These are phyloP conservation scores for Channallabes apus DNA, from an alignment of 2,797 vertebrate genomes.

Conservation along the genomic window DNA sequence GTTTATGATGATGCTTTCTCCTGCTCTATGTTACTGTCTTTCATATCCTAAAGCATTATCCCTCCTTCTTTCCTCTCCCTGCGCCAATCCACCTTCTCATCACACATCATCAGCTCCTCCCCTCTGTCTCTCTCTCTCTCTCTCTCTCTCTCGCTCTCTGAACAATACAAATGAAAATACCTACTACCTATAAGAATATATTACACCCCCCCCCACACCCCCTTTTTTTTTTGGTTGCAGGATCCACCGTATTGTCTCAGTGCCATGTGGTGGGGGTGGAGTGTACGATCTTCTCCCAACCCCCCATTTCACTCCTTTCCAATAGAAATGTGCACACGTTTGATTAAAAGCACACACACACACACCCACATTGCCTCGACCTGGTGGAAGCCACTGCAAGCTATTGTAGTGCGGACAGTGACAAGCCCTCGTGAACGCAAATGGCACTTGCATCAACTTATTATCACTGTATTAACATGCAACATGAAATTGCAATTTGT, in stretches of 20 bases:
- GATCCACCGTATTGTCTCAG: neutral
- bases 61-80: constrained; percentile 51
- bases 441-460: neutral
- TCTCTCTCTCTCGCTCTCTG: neutral
- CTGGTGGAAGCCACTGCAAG: neutral
- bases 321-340: constrained; percentile 48
- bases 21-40: constrained; percentile 32
- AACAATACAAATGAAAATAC: constrained; percentile 8
- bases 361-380: neutral
- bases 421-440: neutral
- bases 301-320: constrained; percentile 46
- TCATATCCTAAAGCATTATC: constrained; percentile 37
- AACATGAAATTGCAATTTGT: neutral
- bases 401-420: neutral
- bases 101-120: constrained; percentile 30
- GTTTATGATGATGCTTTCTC: constrained; percentile 31
- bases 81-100: constrained; percentile 42
- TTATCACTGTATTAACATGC: neutral
- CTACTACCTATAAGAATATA: neutral
- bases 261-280: constrained; percentile 2
- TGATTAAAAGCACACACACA: constrained; percentile 10
- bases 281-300: constrained; percentile 30
- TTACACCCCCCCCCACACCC: neutral
- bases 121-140: constrained; percentile 41
- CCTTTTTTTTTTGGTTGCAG: neutral